Base-by-base conservation (phyloP, 2,888 invertebrate species). In the Trissolcus japonicus region DNA sequence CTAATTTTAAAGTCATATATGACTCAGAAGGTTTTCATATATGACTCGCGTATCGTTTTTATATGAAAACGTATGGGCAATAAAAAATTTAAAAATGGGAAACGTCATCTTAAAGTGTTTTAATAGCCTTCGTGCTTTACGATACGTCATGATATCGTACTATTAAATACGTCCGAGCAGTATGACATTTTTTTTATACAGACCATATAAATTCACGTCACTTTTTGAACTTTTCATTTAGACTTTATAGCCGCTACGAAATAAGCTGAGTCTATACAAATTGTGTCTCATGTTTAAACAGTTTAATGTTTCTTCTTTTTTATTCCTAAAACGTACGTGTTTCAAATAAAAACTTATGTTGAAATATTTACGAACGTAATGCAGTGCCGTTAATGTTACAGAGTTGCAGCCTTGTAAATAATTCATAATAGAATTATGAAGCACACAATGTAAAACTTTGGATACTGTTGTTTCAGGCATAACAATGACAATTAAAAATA, bases 121-220 rank as follows among this genome's bases (percentile, higher is more conserved):
- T 59, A 59, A 59, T 59, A 59, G 16, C 59, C 29, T 48, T 59
- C 29, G 29, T 59, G 29, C 48, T 61, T 61, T 61, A 46, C 25
- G 48, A 48, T 59, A 16, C 14, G 29, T 61, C 50, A 11, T 9
- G 9, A 35, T 35, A 35, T 35, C 35, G 35, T 35, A 35, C 35
- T 35, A 9, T 35, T 35, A 35, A 35, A 35, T 35, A 35, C 35
- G 35, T 25, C 4, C 4, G 25, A 7, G 35, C 35, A 35, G 9
- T 35, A 35, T 9, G 9, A 6, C 7, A 11, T 35, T 35, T 35
- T 35, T 35, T 53, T 43, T 16, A 46, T 46, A 7, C 14, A 53
- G 62, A 11, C 41, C 40, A 46, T 40, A 48, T 35, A 25, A 43
- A 51, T 40, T 62, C 41, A 40, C 19, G 46, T 46, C 17, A 29